phyloP scores from a whole-genome alignment of 2,113 vertebrate genomes.

The Corynorhinus townsendii region DNA sequence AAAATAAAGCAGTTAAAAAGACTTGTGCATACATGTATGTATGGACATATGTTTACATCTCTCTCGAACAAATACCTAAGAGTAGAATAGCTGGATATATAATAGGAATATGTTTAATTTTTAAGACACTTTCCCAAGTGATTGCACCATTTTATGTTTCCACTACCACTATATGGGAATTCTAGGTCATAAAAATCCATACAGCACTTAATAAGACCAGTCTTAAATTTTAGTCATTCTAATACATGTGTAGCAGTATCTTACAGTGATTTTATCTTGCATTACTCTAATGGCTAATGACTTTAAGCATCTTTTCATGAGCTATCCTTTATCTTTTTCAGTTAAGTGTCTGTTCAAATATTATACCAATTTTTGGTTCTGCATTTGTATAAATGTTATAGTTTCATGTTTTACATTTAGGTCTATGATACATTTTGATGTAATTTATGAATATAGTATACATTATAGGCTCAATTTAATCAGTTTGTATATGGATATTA shows the following conservation, averaged over 20 bases:
- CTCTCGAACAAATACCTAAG: neutral
- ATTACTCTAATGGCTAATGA: neutral
- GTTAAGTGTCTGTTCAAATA: neutral
- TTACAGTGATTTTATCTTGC: neutral
- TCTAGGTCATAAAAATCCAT: neutral
- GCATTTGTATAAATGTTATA: neutral
- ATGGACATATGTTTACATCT: neutral
- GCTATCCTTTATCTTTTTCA: neutral
- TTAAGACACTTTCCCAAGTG: neutral
- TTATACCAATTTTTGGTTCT: neutral
- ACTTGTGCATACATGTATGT: neutral
- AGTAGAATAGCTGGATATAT: neutral
- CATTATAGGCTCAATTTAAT: neutral
- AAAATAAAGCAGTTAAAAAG: neutral
- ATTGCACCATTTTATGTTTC: neutral
- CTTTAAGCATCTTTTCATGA: neutral
- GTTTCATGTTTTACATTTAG: neutral
- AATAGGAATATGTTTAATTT: neutral
- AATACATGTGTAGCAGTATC: neutral
- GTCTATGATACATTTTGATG: neutral
- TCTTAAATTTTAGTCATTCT: neutral
- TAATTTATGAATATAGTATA: neutral
- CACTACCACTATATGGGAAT: neutral
- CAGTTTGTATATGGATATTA: neutral
- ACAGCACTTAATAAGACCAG: neutral